These are phyloP conservation scores for Alsophila aescularia DNA, from an alignment of 2,888 invertebrate species.

Conservation along the genomic window DNA sequence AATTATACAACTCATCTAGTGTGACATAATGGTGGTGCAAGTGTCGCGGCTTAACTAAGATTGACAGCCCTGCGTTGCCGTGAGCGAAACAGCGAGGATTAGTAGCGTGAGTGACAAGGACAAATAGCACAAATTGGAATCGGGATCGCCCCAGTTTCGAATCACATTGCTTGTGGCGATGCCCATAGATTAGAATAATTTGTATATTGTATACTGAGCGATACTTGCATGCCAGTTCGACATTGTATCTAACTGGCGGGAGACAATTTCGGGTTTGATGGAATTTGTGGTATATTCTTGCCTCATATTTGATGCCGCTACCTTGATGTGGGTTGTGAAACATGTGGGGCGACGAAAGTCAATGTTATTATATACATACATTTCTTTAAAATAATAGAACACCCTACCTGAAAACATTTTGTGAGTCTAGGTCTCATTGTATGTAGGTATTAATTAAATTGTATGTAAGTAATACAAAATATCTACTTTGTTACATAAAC, in stretches of 20 bases:
- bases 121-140: conserved; percentile 47
- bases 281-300: conserved; percentile 1
- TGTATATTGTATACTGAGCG: too few species aligned
- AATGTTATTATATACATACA: too few species aligned
- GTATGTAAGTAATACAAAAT: too few species aligned
- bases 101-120: conserved; percentile 63
- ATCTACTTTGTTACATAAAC: too few species aligned
- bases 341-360: too few species aligned
- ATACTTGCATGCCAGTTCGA: conserved; percentile 45
- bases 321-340: too few species aligned
- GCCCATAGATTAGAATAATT: too few species aligned
- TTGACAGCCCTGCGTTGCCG: conserved; percentile 47
- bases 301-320: too few species aligned
- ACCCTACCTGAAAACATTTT: too few species aligned
- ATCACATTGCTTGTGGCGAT: conserved; percentile 73
- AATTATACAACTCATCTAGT: neutral
- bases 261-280: conserved; percentile 39
- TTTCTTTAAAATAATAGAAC: too few species aligned
- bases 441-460: too few species aligned
- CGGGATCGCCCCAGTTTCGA: conserved; percentile 74
- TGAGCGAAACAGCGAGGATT: conserved; percentile 54
- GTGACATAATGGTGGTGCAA: conserved; percentile 7
- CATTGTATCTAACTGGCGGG: conserved; percentile 60
- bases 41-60: conserved; percentile 33
- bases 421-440: too few species aligned